These are phyloP conservation scores for Dynastes tityus DNA, from an alignment of 2,888 invertebrate species.

Conservation along the genomic window DNA sequence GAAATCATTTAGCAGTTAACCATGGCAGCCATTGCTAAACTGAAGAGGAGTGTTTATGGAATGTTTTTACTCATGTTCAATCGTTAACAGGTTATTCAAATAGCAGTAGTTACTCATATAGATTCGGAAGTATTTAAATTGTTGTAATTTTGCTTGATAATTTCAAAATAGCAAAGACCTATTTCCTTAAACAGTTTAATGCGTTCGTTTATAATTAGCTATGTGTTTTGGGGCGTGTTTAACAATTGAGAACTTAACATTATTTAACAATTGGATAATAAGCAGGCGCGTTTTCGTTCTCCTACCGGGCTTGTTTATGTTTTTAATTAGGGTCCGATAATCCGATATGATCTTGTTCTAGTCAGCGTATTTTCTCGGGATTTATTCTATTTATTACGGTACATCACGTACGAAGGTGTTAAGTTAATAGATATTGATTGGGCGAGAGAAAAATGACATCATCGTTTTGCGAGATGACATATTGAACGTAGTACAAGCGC, in stretches of 20 bases:
- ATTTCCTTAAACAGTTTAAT: neutral
- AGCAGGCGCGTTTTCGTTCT: neutral
- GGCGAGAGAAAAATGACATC: conserved; percentile 38
- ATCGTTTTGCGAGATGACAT: conserved; percentile 39
- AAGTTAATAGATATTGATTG: conserved; percentile 36
- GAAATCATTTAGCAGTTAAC: neutral
- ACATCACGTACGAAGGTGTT: conserved; percentile 5
- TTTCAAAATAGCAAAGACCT: too few species aligned
- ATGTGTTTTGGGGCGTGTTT: neutral
- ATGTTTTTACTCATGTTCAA: neutral
- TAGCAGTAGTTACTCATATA: neutral
- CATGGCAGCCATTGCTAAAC: neutral
- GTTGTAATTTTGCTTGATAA: too few species aligned
- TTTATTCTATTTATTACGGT: neutral
- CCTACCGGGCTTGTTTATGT: neutral
- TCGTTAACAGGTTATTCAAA: conserved; percentile 23
- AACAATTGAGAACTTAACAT: too few species aligned
- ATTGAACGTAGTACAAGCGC: neutral
- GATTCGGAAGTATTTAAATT: too few species aligned
- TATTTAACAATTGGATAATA: too few species aligned
- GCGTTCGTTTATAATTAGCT: neutral
- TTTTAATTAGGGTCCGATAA: neutral
- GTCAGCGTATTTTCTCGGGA: neutral
- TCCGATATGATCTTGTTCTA: neutral
- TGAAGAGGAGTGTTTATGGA: neutral